Conservation (phyloP, 2,888 invertebrate species). For the Trichogramma dendrolimi region DNA sequence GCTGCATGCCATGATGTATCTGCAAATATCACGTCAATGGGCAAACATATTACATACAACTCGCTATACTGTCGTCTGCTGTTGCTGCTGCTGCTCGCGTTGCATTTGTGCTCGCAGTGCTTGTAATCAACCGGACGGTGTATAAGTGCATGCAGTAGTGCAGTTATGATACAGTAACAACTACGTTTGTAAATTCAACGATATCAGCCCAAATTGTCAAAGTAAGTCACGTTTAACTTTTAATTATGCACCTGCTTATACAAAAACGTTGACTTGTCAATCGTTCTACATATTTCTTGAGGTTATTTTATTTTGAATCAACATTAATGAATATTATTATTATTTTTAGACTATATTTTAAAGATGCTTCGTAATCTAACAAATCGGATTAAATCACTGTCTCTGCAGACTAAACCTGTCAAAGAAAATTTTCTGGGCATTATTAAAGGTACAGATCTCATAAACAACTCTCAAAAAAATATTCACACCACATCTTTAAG, state of each 20-base stretch:
- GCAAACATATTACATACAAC: too few species aligned
- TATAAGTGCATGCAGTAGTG: too few species aligned
- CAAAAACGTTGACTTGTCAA: too few species aligned
- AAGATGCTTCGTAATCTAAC: conserved; percentile 18
- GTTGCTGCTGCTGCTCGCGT: neutral
- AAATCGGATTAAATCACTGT: conserved; percentile 6
- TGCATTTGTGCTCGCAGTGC: neutral
- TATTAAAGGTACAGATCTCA: too few species aligned
- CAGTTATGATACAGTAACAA: too few species aligned
- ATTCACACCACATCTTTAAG: conserved; percentile 32
- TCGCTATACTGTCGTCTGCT: conserved; percentile 13
- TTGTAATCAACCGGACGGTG: too few species aligned
- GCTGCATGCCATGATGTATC: conserved; percentile 36
- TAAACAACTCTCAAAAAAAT: conserved; percentile 2
- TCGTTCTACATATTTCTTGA: too few species aligned
- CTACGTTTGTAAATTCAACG: too few species aligned
- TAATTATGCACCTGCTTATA: too few species aligned
- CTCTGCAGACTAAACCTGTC: conserved; percentile 9
- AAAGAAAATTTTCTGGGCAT: neutral
- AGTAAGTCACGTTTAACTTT: too few species aligned
- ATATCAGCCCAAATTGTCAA: too few species aligned
- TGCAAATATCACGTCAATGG: conserved; percentile 3
- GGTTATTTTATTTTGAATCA: neutral
- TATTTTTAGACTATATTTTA: conserved; percentile 7
- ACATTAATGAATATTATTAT: neutral